Conservation (phyloP, 1,140 invertebrate species). For the Formica selysi region DNA sequence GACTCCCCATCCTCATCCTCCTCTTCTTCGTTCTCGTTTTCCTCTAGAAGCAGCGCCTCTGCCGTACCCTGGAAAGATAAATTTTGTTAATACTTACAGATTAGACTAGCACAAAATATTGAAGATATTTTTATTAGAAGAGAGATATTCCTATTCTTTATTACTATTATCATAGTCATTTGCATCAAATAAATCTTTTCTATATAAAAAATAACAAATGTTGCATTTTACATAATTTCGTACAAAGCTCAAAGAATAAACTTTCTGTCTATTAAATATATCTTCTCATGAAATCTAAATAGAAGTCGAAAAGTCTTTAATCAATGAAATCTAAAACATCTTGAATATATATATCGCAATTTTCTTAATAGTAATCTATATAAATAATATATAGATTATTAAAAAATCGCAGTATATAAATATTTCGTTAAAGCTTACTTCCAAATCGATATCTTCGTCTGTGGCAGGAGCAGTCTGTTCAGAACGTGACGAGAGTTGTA, state of each 20-base stretch:
- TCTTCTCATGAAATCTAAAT: constrained; percentile 13
- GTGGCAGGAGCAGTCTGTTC: constrained; percentile 80
- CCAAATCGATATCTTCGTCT: constrained; percentile 85
- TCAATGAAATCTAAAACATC: neutral
- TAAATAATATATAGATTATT: neutral
- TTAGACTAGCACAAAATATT: neutral
- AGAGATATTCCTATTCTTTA: too few relatives aligned
- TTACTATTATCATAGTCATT: neutral
- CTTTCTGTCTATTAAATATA: neutral
- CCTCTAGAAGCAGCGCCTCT: constrained; percentile 84
- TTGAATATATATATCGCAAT: neutral
- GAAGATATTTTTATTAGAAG: neutral
- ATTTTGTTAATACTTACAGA: constrained; percentile 14
- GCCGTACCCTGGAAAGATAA: constrained; percentile 74
- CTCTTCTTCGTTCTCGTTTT: constrained; percentile 86
- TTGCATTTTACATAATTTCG: neutral
- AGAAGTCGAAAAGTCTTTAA: neutral
- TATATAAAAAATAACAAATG: neutral
- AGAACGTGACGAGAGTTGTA: constrained; percentile 77
- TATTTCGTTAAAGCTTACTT: constrained; percentile 74
- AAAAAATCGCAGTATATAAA: neutral
- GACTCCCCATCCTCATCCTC: constrained; percentile 88
- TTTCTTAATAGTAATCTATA: too few relatives aligned
- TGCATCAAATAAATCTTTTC: neutral
- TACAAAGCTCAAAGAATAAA: neutral